Evolutionary conservation across 2,113 vertebrate genomes (phyloP), one percentile per base, ranked within the genome.

Genomic region (Tragelaphus imberbis): DNA sequence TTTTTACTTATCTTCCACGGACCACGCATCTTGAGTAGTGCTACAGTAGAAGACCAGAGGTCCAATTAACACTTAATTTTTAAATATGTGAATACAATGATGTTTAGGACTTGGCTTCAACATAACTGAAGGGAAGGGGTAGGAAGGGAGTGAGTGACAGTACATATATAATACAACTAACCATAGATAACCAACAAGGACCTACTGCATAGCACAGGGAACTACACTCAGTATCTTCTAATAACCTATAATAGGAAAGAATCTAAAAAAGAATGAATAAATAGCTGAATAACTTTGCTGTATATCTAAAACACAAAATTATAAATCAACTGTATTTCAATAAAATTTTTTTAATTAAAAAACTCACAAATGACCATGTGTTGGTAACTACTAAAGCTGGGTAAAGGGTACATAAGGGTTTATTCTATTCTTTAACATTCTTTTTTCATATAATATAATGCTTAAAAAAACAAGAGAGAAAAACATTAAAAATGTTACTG

Each of bases 41-140:
- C 25, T 82, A 65, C 7, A 91, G 2, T 8, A 58, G 40, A 92
- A 89, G 33, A 61, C 12, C 51, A 86, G 40, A 90, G 40, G 16
- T 27, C 47, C n/a, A 92, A 44, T 81, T 58, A 92, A 90, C 49
- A 68, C 1, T 88, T 71, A 27, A 55, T 36, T 88, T 92, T 88
- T 77, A 93, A 95, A 61, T 84, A 40, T 80, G 61, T 75, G 49
- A 98, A 68, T 86, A 89, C 75, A 95, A 87, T 47, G 6, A 92
- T 91, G 28, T 9, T 91, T 90, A 89, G 33, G 28, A 68, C 19
- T 84, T 91, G 56, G 33, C 25, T 91, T 91, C 55, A 87, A 82
- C 94, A 86, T 89, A 86, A 92, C 23, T 68, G 85, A 40, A 7
- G 33, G 21, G 44, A 30, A 28, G 1, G 21, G 84, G 12, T 28